phyloP scores from a whole-genome alignment of 2,113 vertebrate species.

The Coptodon rendalli region DNA sequence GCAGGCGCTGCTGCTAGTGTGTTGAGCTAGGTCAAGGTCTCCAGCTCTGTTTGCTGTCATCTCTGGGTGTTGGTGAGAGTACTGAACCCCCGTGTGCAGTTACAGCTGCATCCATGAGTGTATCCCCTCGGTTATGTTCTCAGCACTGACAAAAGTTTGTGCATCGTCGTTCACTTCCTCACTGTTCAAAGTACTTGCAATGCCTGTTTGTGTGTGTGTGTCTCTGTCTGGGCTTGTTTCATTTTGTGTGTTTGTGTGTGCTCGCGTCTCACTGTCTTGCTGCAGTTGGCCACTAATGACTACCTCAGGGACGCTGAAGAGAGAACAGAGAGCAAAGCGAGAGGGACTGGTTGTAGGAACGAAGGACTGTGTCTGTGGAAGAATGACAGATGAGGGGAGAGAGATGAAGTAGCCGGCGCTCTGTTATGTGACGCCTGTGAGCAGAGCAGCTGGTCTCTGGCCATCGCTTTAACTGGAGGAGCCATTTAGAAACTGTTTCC shows the following conservation, averaged over 20 bases:
- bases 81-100: neutral
- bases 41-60: neutral
- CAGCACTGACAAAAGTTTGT: neutral
- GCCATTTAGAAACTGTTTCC: neutral
- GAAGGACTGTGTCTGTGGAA: neutral
- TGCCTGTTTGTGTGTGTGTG: neutral
- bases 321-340: neutral
- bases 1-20: neutral
- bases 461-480: neutral
- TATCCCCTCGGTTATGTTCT: neutral
- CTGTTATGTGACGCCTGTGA: neutral
- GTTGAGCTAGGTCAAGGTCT: neutral
- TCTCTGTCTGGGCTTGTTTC: neutral
- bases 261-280: neutral
- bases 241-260: neutral
- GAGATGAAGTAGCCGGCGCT: neutral
- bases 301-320: slow-evolving; percentile 11
- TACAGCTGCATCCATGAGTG: neutral
- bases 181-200: neutral
- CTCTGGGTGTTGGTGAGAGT: neutral
- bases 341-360: neutral
- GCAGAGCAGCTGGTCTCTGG: neutral
- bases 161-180: neutral
- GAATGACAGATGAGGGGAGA: neutral
- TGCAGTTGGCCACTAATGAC: slow-evolving; percentile 36